Conservation (phyloP, 1,140 invertebrate species). For the Hycleus phaleratus region DNA sequence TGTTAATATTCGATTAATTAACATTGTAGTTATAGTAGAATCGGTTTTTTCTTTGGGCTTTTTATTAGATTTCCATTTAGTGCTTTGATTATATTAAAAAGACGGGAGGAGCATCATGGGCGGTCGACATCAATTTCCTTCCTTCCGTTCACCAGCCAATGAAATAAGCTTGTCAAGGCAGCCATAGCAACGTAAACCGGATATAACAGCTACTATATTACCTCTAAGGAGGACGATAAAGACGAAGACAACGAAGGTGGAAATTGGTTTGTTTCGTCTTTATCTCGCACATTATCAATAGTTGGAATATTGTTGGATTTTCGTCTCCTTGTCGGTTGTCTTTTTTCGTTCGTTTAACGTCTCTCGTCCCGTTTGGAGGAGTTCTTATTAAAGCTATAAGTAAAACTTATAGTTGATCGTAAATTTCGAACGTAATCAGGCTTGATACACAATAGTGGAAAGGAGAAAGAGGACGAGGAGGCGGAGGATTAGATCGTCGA, state of each 20-base stretch:
- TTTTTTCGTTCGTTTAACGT: neutral
- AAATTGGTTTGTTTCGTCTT: neutral
- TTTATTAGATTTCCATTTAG: no score
- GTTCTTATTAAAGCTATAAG: conserved; percentile 18
- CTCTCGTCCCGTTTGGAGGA: conserved; percentile 1
- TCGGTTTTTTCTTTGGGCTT: no score
- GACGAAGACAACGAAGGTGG: neutral
- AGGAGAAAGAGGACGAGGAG: no score
- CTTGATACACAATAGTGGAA: no score
- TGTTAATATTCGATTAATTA: no score
- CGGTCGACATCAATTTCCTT: conserved; percentile 17
- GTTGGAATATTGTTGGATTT: neutral
- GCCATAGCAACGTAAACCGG: conserved; percentile 18
- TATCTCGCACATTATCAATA: neutral
- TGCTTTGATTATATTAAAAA: neutral
- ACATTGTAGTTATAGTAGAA: no score
- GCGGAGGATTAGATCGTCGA: no score
- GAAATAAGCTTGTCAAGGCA: conserved; percentile 9
- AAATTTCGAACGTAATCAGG: conserved; percentile 13
- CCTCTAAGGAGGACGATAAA: no score
- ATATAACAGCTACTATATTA: conserved; percentile 11
- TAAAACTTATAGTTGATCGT: conserved; percentile 14
- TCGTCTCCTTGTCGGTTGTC: neutral
- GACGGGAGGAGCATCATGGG: conserved; percentile 9
- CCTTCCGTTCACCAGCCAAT: conserved; percentile 25